A percentile compares a stretch with the other conserved stretches of the same genome.
These are phyloP conservation scores for Ochropleura plecta DNA, from an alignment of 2,888 invertebrate species.

Conservation along the genomic window DNA sequence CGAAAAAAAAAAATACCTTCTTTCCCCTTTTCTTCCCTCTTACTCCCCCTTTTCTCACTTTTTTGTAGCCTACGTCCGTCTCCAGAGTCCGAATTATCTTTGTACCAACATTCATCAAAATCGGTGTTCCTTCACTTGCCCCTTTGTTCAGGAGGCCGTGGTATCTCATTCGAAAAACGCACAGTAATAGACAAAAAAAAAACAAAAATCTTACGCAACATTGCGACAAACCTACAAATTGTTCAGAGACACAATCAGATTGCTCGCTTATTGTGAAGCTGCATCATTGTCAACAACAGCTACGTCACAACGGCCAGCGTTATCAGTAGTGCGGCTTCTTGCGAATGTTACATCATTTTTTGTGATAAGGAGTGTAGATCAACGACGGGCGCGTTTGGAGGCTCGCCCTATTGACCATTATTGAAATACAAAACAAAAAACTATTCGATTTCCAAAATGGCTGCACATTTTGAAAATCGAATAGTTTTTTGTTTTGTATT, in stretches of 20 bases:
- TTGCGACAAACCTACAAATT: conserved; percentile 2
- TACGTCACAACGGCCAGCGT: conserved; percentile 31
- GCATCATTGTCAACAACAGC: conserved; percentile 39
- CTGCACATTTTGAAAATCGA: background rate
- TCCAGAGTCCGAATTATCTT: too few species aligned
- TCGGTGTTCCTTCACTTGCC: too few species aligned
- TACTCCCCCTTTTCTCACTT: too few species aligned
- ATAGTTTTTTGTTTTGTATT: background rate
- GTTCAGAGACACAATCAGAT: conserved; percentile 3
- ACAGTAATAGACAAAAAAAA: background rate
- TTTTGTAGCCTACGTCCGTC: too few species aligned
- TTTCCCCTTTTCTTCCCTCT: too few species aligned
- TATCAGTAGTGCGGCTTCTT: conserved; percentile 32
- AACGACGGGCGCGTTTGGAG: conserved; percentile 26
- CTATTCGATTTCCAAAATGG: too few species aligned
- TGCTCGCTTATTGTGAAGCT: background rate
- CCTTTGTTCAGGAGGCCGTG: too few species aligned
- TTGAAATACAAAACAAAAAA: too few species aligned
- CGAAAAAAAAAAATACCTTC: too few species aligned
- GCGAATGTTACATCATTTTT: conserved; percentile 49
- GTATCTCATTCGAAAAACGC: too few species aligned
- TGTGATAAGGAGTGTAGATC: conserved; percentile 4
- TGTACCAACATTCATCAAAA: too few species aligned
- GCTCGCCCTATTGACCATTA: conserved; percentile 36
- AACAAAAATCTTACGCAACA: conserved; percentile 33